Evolutionary conservation across 2,797 vertebrate genomes (phyloP).

Genomic region (Catamblyrhynchus diadema): DNA sequence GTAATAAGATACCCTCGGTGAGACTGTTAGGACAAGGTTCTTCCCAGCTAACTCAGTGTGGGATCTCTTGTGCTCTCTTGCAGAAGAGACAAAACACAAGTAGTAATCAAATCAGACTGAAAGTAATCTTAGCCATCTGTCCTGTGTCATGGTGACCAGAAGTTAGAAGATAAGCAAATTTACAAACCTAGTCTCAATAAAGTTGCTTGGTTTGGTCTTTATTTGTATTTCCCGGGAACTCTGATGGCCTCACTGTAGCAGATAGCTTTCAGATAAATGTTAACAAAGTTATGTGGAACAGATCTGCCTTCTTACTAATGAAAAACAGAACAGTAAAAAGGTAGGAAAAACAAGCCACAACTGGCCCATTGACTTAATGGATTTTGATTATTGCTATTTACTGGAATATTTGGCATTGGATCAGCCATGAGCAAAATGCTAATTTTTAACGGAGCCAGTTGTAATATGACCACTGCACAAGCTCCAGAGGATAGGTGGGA

Average conservation of each 20-base stretch:
- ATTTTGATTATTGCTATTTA: constrained; percentile 26
- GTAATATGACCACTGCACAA: not conserved
- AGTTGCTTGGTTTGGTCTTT: constrained; percentile 49
- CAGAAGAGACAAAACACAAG: constrained; percentile 33
- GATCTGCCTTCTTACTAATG: constrained; percentile 31
- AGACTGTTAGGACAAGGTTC: not conserved
- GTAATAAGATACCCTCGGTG: not conserved
- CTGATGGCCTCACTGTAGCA: not conserved
- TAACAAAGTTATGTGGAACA: constrained; percentile 30
- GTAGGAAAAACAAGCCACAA: constrained; percentile 10
- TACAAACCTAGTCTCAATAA: constrained; percentile 52
- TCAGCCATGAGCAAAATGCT: not conserved
- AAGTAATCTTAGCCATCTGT: constrained; percentile 61
- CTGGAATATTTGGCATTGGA: constrained; percentile 44
- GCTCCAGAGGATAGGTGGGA: not conserved
- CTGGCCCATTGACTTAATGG: constrained; percentile 1
- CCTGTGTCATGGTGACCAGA: constrained; percentile 43
- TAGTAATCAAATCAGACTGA: constrained; percentile 64
- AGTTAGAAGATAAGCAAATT: constrained; percentile 47
- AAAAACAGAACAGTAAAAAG: constrained; percentile 42
- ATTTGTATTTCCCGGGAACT: constrained; percentile 13
- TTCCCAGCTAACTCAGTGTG: not conserved
- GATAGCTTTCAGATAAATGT: constrained; percentile 50
- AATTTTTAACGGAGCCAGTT: not conserved
- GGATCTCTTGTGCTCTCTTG: not conserved